These are phyloP conservation scores for Adelges cooleyi DNA, from an alignment of 1,140 invertebrate genomes.

Conservation along the genomic window DNA sequence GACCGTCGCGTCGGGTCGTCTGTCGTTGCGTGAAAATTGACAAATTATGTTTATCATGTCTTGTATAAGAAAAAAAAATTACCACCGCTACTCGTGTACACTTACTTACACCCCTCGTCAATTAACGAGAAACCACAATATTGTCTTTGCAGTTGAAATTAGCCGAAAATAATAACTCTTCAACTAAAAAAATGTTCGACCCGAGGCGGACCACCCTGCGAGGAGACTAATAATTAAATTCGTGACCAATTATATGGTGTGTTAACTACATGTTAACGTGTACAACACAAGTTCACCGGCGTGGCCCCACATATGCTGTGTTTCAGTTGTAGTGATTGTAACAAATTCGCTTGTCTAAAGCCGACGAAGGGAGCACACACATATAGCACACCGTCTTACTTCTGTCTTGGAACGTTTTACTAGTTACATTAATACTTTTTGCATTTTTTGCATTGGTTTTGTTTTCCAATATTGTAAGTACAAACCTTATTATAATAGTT, in stretches of 20 bases:
- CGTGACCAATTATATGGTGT: conserved; percentile 8
- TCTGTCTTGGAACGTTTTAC: no score
- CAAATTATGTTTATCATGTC: no score
- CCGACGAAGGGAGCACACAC: conserved; percentile 1
- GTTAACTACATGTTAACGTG: background rate
- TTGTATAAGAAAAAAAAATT: no score
- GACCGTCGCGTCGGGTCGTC: no score
- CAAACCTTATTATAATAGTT: no score
- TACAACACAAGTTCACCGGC: background rate
- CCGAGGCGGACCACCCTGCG: conserved; percentile 2
- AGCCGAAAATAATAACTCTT: background rate
- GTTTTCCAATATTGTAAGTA: no score
- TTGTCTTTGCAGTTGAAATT: background rate
- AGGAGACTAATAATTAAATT: conserved; percentile 5
- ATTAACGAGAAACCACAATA: conserved; percentile 14
- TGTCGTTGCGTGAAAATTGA: no score
- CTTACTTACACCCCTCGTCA: no score
- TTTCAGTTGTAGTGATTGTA: background rate
- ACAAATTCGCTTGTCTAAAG: conserved; percentile 13
- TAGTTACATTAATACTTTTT: no score
- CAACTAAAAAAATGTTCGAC: background rate
- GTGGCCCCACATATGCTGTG: background rate
- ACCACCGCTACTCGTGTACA: no score
- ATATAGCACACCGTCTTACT: no score
- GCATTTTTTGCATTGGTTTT: no score